Conservation (phyloP, 1,140 invertebrate species). For the Aphelinus atriplicis region DNA sequence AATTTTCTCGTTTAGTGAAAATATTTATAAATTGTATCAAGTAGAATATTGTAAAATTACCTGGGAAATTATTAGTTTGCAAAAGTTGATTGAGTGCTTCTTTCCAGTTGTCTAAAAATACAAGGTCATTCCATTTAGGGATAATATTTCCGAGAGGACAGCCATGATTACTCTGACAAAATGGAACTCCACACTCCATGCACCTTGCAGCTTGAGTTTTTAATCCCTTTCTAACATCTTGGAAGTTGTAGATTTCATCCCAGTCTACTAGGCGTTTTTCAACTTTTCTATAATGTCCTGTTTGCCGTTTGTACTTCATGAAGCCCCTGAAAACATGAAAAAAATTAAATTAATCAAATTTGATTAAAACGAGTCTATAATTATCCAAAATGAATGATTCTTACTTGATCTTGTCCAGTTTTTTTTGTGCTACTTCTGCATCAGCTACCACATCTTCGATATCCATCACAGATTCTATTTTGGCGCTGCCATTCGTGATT, state of each 20-base stretch:
- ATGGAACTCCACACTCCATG: constrained; percentile 99
- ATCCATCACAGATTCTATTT: constrained; percentile 72
- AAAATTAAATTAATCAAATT: not conserved
- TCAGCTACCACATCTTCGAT: constrained; percentile 90
- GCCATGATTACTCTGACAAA: constrained; percentile 96
- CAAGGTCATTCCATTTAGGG: constrained; percentile 98
- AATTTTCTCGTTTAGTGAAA: constrained; percentile 5
- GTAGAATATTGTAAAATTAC: constrained; percentile 51
- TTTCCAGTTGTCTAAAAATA: constrained; percentile 95
- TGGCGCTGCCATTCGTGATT: constrained; percentile 53
- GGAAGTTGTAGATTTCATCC: constrained; percentile 95
- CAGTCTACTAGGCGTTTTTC: constrained; percentile 91
- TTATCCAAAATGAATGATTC: not conserved
- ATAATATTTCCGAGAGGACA: constrained; percentile 99
- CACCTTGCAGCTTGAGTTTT: constrained; percentile 94
- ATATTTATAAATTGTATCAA: not conserved
- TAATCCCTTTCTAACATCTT: constrained; percentile 86
- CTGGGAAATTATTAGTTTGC: constrained; percentile 99
- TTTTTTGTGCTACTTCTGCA: constrained; percentile 78
- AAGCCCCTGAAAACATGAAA: constrained; percentile 77
- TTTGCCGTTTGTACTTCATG: constrained; percentile 94
- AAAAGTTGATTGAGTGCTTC: constrained; percentile 95
- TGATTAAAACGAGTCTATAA: not conserved
- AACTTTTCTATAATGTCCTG: constrained; percentile 82
- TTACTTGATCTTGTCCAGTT: constrained; percentile 89